Conservation (phyloP, 2,888 invertebrate genomes). For the Sminthurinus aureus region DNA sequence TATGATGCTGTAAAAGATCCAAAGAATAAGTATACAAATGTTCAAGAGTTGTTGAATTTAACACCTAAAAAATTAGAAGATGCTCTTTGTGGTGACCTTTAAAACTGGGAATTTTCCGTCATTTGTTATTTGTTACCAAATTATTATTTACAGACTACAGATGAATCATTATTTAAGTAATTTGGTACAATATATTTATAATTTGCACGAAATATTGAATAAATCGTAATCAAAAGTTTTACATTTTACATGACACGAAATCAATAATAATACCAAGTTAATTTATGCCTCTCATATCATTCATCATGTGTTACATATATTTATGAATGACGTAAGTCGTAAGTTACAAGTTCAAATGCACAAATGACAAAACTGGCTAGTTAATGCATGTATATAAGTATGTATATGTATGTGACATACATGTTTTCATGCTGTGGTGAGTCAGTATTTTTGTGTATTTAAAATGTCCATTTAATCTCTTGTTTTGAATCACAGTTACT, state of each 20-base stretch:
- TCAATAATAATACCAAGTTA: too few species aligned
- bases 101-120: neutral
- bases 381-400: too few species aligned
- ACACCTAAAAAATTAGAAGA: constrained; percentile 54
- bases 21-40: constrained; percentile 72
- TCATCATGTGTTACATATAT: too few species aligned
- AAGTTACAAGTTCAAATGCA: too few species aligned
- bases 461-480: too few species aligned
- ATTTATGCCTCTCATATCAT: too few species aligned
- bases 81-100: constrained; percentile 43
- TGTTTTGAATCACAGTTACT: too few species aligned
- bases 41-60: constrained; percentile 48
- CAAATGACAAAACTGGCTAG: too few species aligned
- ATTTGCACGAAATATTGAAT: neutral
- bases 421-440: too few species aligned
- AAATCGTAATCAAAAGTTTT: neutral
- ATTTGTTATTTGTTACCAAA: neutral
- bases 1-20: constrained; percentile 82
- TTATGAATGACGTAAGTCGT: too few species aligned
- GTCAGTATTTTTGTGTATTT: too few species aligned
- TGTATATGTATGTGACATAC: too few species aligned
- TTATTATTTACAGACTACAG: neutral
- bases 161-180: neutral
- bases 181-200: neutral
- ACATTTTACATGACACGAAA: neutral